Evolutionary conservation across 2,888 invertebrate species (phyloP).

Genomic region (Antitype chi): DNA sequence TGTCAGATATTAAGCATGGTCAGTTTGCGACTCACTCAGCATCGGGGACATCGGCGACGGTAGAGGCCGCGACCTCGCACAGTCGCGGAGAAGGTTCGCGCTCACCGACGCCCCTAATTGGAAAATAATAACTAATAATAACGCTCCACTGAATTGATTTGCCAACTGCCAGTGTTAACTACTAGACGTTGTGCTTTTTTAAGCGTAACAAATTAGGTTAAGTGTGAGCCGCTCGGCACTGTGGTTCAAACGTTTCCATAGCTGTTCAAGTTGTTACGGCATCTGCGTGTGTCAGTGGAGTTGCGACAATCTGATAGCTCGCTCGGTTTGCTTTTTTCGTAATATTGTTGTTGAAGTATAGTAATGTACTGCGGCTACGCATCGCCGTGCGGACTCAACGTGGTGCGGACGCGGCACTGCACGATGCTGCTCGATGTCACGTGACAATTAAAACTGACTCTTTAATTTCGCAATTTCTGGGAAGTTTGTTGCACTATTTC

Average conservation of each 20-base stretch:
- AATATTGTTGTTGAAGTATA: conserved; percentile 42
- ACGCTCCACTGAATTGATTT: conserved; percentile 31
- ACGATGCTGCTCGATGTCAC: background rate
- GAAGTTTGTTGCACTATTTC: background rate
- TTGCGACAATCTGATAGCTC: conserved; percentile 64
- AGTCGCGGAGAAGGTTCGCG: conserved; percentile 5
- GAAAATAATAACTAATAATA: conserved; percentile 49
- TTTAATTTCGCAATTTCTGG: background rate
- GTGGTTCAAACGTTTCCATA: conserved; percentile 23
- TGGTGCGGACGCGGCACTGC: background rate
- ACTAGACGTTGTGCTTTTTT: background rate
- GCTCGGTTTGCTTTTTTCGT: conserved; percentile 43
- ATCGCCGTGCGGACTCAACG: background rate
- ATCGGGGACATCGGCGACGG: background rate
- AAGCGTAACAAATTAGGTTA: conserved; percentile 26
- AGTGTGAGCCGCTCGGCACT: conserved; percentile 22
- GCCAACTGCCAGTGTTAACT: conserved; percentile 7
- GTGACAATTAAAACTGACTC: background rate
- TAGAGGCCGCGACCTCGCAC: conserved; percentile 36
- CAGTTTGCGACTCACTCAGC: background rate
- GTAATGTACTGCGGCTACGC: conserved; percentile 10
- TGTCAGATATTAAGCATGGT: background rate
- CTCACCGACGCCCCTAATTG: conserved; percentile 20
- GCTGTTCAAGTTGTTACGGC: conserved; percentile 34
- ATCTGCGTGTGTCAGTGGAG: conserved; percentile 36